phyloP scores from a whole-genome alignment of 2,888 invertebrate species.

The Campaea margaritaria region DNA sequence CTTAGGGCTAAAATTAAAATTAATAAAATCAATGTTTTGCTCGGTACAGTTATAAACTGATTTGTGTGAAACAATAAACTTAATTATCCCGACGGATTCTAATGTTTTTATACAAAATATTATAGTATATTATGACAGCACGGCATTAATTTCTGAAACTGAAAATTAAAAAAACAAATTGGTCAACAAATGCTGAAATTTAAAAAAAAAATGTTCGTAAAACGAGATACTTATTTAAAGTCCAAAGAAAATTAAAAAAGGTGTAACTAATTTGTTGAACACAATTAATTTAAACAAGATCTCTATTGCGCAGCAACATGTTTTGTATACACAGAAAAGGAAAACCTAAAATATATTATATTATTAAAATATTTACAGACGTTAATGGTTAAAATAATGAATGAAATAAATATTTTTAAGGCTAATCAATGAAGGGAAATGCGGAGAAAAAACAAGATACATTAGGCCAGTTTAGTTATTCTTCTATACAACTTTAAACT shows the following conservation, averaged over 20 bases:
- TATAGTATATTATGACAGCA: too few relatives aligned
- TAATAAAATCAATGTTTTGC: constrained; percentile 36
- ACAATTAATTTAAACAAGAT: background rate
- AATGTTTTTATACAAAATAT: too few relatives aligned
- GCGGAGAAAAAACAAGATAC: constrained; percentile 44
- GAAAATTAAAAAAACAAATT: too few relatives aligned
- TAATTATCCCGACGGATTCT: too few relatives aligned
- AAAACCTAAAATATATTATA: constrained; percentile 2
- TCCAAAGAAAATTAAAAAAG: too few relatives aligned
- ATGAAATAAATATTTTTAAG: constrained; percentile 30
- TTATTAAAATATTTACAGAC: constrained; percentile 11
- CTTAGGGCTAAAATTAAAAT: constrained; percentile 62
- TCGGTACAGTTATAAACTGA: constrained; percentile 36
- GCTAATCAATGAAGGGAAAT: constrained; percentile 41
- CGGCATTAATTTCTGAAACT: too few relatives aligned
- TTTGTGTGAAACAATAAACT: background rate
- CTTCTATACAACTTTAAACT: constrained; percentile 25
- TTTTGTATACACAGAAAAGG: constrained; percentile 3
- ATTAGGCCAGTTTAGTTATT: constrained; percentile 55
- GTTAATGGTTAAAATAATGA: constrained; percentile 12
- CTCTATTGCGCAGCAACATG: background rate
- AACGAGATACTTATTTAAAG: constrained; percentile 2
- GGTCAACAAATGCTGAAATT: too few relatives aligned
- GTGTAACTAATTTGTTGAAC: background rate
- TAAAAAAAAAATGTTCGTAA: too few relatives aligned